These are phyloP conservation scores for Phyllostomus hastatus DNA, from an alignment of 2,113 vertebrate species.

Conservation along the genomic window DNA sequence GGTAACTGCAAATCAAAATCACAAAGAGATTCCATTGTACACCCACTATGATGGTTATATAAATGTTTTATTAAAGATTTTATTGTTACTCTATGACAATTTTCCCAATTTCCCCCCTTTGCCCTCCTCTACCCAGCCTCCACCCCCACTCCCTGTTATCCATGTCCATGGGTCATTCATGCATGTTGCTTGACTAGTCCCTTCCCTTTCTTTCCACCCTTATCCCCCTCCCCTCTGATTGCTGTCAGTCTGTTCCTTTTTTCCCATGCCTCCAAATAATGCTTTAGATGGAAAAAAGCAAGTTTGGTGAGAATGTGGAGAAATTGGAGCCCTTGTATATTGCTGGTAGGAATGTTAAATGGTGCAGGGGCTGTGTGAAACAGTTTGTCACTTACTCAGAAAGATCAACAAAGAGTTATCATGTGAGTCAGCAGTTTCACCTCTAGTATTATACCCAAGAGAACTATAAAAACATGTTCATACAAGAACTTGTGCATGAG, in stretches of 20 bases:
- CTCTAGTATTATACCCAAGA: not conserved
- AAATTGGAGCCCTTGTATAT: not conserved
- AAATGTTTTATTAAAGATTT: no score
- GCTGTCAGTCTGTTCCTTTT: no score
- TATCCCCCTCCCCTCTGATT: no score
- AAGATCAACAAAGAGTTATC: not conserved
- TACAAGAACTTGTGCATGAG: not conserved
- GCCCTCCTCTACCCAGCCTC: no score
- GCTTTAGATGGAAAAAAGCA: not conserved
- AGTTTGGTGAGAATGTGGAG: not conserved
- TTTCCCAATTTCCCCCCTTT: no score
- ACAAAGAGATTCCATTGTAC: not conserved
- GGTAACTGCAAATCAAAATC: not conserved
- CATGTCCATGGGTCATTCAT: no score
- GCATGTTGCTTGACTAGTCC: no score
- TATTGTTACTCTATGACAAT: no score
- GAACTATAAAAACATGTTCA: not conserved
- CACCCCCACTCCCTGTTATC: no score
- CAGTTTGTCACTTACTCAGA: not conserved
- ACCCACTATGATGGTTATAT: not conserved
- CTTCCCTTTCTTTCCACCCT: no score
- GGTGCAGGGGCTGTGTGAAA: not conserved
- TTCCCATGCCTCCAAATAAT: not conserved
- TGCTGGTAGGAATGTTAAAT: not conserved
- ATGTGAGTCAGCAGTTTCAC: not conserved